A percentile compares a stretch with the other conserved stretches of the same genome.
These are phyloP conservation scores for Xerus rutilus DNA, from an alignment of 2,797 vertebrate species.

Conservation along the genomic window DNA sequence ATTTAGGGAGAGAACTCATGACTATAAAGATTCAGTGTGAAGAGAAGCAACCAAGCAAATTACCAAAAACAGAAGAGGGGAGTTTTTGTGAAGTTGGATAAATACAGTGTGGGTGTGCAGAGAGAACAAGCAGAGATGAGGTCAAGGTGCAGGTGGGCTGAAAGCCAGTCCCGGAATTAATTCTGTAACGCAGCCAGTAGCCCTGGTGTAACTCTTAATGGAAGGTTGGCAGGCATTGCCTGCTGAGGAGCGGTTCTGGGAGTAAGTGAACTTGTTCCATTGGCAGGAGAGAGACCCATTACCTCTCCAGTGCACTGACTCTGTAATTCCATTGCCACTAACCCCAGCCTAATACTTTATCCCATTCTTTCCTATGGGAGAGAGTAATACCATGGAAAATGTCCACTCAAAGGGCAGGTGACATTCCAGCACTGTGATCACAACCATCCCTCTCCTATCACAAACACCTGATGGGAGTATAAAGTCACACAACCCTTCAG, in stretches of 20 bases:
- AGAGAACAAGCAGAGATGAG: slow-evolving; percentile 52
- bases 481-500: neutral
- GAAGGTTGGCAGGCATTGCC: slow-evolving; percentile 66
- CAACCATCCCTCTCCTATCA: neutral
- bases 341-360: neutral
- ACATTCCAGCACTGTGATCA: neutral
- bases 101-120: neutral
- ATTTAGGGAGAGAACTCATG: neutral
- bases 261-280: neutral
- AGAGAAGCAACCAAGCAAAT: neutral
- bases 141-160: slow-evolving; percentile 62
- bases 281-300: neutral
- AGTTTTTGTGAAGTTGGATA: neutral
- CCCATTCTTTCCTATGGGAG: neutral
- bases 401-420: neutral
- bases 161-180: slow-evolving; percentile 62
- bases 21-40: neutral
- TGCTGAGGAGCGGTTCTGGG: neutral
- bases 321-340: neutral
- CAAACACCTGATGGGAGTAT: neutral
- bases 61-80: slow-evolving; percentile 38
- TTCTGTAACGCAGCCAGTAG: slow-evolving; percentile 51
- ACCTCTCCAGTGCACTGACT: neutral
- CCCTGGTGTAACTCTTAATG: slow-evolving; percentile 62
- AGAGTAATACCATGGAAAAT: neutral